These are phyloP conservation scores for Antennarius striatus DNA, from an alignment of 2,113 vertebrate species.

Conservation along the genomic window DNA sequence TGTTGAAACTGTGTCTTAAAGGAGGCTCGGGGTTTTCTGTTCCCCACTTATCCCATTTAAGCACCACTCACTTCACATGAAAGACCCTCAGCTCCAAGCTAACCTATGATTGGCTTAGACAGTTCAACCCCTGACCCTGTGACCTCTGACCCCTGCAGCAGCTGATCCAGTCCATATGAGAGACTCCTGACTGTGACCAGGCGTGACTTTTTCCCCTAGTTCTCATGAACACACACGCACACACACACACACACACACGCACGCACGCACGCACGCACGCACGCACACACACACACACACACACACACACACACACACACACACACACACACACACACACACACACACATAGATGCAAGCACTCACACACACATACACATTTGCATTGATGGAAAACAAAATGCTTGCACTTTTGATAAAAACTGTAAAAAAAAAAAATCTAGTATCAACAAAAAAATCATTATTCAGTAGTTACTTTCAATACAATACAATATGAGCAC, in stretches of 20 bases:
- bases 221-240: conserved; percentile 12
- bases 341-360: too few species aligned
- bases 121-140: conserved; percentile 51
- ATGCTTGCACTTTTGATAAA: too few species aligned
- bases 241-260: conserved; percentile 14
- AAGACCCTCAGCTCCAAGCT: conserved; percentile 43
- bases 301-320: conserved; percentile 13
- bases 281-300: neutral
- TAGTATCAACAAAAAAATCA: too few species aligned
- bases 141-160: conserved; percentile 51
- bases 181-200: conserved; percentile 70
- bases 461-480: too few species aligned
- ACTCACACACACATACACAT: neutral
- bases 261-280: conserved; percentile 34
- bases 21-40: conserved; percentile 29
- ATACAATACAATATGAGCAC: too few species aligned
- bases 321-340: conserved; percentile 33
- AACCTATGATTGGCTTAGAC: conserved; percentile 64
- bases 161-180: conserved; percentile 76
- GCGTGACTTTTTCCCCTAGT: conserved; percentile 40
- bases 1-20: conserved; percentile 39
- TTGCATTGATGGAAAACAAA: too few species aligned
- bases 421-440: too few species aligned
- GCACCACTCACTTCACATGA: conserved; percentile 58
- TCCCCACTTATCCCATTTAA: conserved; percentile 58